Percentiles rank a stretch among this genome's conserved stretches.
These are phyloP conservation scores for Pardosa pseudoannulata DNA, from an alignment of 2,888 invertebrate genomes.

Conservation along the genomic window DNA sequence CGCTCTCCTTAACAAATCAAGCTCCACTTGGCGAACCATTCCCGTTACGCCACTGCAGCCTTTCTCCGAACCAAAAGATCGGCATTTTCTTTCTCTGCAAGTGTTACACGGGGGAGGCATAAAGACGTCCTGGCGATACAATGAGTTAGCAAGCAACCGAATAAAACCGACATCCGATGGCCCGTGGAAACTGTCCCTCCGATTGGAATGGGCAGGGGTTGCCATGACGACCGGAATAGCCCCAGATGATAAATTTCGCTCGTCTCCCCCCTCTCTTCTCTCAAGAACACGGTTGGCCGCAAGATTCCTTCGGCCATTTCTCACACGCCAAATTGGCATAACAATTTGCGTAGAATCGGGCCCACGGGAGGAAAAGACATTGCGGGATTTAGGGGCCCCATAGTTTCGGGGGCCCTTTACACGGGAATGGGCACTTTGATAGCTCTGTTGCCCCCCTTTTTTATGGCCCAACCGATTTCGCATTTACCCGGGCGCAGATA, in stretches of 20 bases:
- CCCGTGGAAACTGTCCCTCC: conserved; percentile 56
- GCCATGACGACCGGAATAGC: conserved; percentile 65
- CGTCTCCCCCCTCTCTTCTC: conserved; percentile 10
- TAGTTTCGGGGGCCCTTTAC: conserved; percentile 48
- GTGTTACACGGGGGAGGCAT: conserved; percentile 63
- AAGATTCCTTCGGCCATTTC: conserved; percentile 57
- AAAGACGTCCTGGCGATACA: conserved; percentile 58
- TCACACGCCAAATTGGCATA: conserved; percentile 71
- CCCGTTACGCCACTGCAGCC: neutral
- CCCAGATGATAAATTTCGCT: conserved; percentile 58
- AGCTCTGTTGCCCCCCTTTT: conserved; percentile 9
- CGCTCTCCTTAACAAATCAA: conserved; percentile 9
- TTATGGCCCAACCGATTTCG: conserved; percentile 29
- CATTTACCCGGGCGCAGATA: conserved; percentile 57
- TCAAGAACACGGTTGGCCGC: conserved; percentile 60
- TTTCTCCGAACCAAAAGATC: neutral
- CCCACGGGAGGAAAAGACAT: conserved; percentile 66
- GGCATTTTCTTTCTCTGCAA: conserved; percentile 13
- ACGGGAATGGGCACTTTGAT: conserved; percentile 65
- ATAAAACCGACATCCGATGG: conserved; percentile 61
- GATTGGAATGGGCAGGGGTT: conserved; percentile 42
- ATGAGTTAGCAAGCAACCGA: conserved; percentile 60
- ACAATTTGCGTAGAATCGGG: conserved; percentile 69
- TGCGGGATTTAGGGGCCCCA: conserved; percentile 61
- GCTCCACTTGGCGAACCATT: neutral